Percentiles rank a stretch among this genome's conserved stretches.
phyloP scores from a whole-genome alignment of 2,113 vertebrate genomes.

The Ginglymostoma cirratum region DNA sequence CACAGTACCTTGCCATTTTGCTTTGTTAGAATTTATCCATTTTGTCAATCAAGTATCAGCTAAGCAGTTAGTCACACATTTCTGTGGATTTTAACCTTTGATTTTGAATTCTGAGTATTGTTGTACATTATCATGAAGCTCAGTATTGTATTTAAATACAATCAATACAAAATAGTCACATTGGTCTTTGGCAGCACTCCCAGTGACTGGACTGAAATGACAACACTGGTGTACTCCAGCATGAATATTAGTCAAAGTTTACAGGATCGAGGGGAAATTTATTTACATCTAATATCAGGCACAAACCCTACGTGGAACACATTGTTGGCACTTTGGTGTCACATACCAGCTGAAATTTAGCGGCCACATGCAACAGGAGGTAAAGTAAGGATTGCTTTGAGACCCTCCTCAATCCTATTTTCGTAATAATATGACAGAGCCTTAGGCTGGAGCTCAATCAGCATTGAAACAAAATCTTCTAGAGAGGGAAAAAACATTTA shows the following conservation, averaged over 20 bases:
- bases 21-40: not conserved
- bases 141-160: not conserved
- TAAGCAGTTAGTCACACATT: not conserved
- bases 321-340: not conserved
- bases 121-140: not conserved
- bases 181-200: too few relatives aligned
- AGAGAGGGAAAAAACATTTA: not conserved
- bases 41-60: not conserved
- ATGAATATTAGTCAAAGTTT: not conserved
- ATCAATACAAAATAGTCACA: not conserved
- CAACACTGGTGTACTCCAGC: not conserved
- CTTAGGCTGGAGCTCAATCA: not conserved
- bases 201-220: not conserved
- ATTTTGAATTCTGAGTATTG: not conserved
- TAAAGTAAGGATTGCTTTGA: not conserved
- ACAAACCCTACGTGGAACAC: not conserved
- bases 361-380: not conserved
- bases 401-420: not conserved
- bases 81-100: not conserved
- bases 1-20: not conserved
- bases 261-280: not conserved
- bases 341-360: not conserved
- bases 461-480: not conserved
- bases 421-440: not conserved
- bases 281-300: not conserved